Evolutionary conservation across 2,888 invertebrate species (phyloP).

Genomic region (Drosophila silvestris): DNA sequence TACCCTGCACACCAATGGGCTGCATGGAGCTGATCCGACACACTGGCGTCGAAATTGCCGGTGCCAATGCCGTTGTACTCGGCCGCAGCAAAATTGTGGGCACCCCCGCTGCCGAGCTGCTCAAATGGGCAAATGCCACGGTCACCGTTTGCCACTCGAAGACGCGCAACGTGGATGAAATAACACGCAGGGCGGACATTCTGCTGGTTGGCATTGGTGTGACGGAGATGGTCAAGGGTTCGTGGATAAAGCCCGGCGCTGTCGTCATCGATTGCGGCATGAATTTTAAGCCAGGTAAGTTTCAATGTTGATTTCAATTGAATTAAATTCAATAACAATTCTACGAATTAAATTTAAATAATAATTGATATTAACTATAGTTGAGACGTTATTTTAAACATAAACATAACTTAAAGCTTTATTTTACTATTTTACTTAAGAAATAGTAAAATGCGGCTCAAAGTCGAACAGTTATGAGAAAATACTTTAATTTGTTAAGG

Average conservation of each 20-base stretch:
- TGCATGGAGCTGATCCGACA: constrained; percentile 93
- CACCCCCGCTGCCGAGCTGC: constrained; percentile 95
- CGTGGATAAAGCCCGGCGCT: constrained; percentile 99
- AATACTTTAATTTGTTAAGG: too few relatives aligned
- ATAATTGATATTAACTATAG: rapidly evolving
- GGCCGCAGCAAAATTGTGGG: constrained; percentile 99
- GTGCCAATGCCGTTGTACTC: constrained; percentile 95
- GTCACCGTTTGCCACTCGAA: constrained; percentile 98
- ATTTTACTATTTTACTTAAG: neutral
- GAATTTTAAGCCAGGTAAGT: constrained; percentile 93
- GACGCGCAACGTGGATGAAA: constrained; percentile 92
- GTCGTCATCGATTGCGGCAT: constrained; percentile 99
- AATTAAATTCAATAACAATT: too few relatives aligned
- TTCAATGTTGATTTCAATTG: neutral
- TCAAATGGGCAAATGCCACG: constrained; percentile 98
- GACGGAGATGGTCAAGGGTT: constrained; percentile 95
- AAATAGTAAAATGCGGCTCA: neutral
- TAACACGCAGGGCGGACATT: constrained; percentile 95
- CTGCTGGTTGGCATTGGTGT: constrained; percentile 98
- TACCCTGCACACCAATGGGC: constrained; percentile 98
- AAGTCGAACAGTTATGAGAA: too few relatives aligned
- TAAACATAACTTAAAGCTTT: neutral
- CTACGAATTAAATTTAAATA: neutral
- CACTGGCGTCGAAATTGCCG: constrained; percentile 91
- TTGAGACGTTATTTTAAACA: neutral